Base-by-base conservation (phyloP, 2,797 vertebrate species). In the Enteromius treurensis region DNA sequence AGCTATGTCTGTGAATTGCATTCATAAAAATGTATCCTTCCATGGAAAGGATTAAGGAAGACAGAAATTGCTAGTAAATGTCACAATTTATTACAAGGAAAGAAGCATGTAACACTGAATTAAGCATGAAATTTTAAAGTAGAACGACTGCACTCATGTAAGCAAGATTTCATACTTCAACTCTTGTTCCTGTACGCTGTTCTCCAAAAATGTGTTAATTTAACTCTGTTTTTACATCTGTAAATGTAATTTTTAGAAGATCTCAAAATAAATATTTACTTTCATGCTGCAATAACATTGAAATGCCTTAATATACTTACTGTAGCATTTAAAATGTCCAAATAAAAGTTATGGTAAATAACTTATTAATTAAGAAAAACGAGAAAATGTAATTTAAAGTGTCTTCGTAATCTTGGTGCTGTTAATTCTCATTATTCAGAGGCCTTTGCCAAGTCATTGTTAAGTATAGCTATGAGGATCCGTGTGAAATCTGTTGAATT, bases 401-500 rank as follows among this genome's bases (percentile, higher is more conserved):
- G 29, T 8, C 3, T 32, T 37, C 1, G 5, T 23, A 23, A 58
- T 23, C 45, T 55, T 23, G 19, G 2, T 21, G 23, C 21, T 69
- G 15, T 42, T 69, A n/a, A 40, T 80, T 37, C 21, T 68, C 13
- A 45, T 42, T 19, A 34, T 67, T 51, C 32, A 67, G 40, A 42
- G 5, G 2, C 4, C 21, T 40, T 53, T 29, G 37, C 13, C 13
- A 60, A 60, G 34, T 42, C 51, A 81, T 74, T 40, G 3, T 73
- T n/a, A 17, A 37, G 32, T 15, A 0, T 53, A 68, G 42, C 67
- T 69, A 53, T 68, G 19, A 62, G 4, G 17, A 37, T 53, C 26
- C 0, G 5, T 68, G 67, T 75, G 55, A 62, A 75, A 78, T 55
- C 47, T 58, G 40, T 84, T 70, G 78, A 58, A 77, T 77, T 78